Conservation (phyloP, 2,888 invertebrate genomes). For the Epistrophe grossulariae region DNA sequence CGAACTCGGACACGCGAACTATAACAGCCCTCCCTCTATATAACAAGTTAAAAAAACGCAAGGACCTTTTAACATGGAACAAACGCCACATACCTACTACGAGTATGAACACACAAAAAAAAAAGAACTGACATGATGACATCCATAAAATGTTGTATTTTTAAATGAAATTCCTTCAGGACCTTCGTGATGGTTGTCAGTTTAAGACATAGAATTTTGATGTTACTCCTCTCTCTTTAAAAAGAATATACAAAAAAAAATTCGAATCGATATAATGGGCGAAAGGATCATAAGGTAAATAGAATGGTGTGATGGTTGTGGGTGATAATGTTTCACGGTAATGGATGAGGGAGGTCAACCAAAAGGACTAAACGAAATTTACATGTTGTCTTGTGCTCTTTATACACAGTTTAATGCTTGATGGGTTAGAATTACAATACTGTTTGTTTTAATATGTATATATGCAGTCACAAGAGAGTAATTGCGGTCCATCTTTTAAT, state of each 20-base stretch:
- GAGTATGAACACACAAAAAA: conserved; percentile 17
- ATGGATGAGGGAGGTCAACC: conserved; percentile 51
- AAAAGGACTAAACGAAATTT: conserved; percentile 62
- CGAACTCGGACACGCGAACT: conserved; percentile 67
- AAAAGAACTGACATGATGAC: conserved; percentile 73
- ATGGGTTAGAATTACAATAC: conserved; percentile 31
- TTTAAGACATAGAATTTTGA: conserved; percentile 68
- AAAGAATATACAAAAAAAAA: background rate
- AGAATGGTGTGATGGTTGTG: conserved; percentile 64
- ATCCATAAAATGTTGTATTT: conserved; percentile 74
- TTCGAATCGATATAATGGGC: conserved; percentile 35
- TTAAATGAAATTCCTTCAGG: conserved; percentile 67
- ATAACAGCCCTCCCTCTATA: conserved; percentile 38
- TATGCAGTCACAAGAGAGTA: conserved; percentile 68
- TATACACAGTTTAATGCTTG: conserved; percentile 38
- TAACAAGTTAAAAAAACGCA: conserved; percentile 10
- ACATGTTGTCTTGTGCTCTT: conserved; percentile 47
- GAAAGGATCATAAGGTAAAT: conserved; percentile 65
- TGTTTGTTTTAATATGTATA: too few species aligned
- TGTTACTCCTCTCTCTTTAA: conserved; percentile 34
- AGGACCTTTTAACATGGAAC: conserved; percentile 40
- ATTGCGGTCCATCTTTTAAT: conserved; percentile 71
- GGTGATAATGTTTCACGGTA: conserved; percentile 70
- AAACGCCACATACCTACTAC: background rate
- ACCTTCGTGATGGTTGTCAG: conserved; percentile 71